A percentile compares a stretch with the other conserved stretches of the same genome.
phyloP scores from a whole-genome alignment of 1,140 invertebrate genomes.

The Neuroterus valhalla region DNA sequence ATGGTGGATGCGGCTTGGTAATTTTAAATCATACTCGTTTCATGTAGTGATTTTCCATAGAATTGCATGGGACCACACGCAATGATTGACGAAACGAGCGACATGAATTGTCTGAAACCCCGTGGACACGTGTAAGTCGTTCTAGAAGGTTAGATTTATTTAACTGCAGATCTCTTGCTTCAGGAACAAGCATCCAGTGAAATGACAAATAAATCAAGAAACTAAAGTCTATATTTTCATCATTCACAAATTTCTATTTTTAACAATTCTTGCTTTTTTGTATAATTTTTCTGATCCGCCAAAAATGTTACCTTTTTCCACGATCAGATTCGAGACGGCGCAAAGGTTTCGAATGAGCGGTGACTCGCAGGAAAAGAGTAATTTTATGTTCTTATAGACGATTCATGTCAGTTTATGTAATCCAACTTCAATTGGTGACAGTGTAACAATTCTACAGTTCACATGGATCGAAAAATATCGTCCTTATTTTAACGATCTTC shows the following conservation, averaged over 20 bases:
- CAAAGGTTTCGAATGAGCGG: constrained; percentile 38
- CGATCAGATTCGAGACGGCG: not conserved
- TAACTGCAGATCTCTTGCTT: not conserved
- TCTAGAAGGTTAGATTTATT: constrained; percentile 13
- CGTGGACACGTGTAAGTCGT: constrained; percentile 24
- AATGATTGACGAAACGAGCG: constrained; percentile 14
- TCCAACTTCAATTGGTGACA: constrained; percentile 13
- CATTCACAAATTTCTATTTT: no score
- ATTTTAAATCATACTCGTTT: constrained; percentile 16
- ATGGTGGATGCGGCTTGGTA: not conserved
- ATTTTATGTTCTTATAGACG: constrained; percentile 45
- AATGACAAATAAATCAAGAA: not conserved
- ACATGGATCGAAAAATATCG: not conserved
- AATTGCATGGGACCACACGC: constrained; percentile 22
- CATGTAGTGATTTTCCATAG: constrained; percentile 26
- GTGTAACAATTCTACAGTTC: constrained; percentile 18
- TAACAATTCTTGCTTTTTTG: no score
- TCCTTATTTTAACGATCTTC: constrained; percentile 25
- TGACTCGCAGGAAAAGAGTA: constrained; percentile 50
- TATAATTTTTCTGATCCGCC: no score
- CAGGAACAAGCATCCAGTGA: not conserved
- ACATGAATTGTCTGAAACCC: constrained; percentile 7
- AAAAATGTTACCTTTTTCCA: not conserved
- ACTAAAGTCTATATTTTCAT: no score
- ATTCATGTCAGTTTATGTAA: constrained; percentile 48